Conservation (phyloP, 1,140 invertebrate genomes). For the Propsilocerus akamusi region DNA sequence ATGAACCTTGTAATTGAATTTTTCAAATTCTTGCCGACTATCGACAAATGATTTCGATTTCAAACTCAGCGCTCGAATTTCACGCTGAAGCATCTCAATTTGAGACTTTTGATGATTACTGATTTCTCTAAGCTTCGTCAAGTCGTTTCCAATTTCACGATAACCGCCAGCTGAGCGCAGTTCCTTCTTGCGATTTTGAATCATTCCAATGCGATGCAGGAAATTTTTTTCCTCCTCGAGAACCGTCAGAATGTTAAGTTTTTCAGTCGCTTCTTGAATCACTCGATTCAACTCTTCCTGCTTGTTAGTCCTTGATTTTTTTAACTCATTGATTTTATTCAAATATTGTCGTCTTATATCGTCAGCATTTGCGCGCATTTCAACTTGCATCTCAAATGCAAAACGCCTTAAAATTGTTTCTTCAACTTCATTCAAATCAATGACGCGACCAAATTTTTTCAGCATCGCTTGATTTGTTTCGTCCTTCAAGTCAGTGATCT, state of each 20-base stretch:
- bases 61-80: slow-evolving; percentile 18
- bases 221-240: slow-evolving; percentile 33
- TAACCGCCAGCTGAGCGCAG: slow-evolving; percentile 13
- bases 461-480: slow-evolving; percentile 30
- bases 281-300: slow-evolving; percentile 24
- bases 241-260: slow-evolving; percentile 31
- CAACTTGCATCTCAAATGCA: slow-evolving; percentile 30
- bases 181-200: slow-evolving; percentile 21
- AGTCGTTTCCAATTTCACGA: slow-evolving; percentile 19
- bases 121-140: slow-evolving; percentile 20
- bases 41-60: slow-evolving; percentile 18
- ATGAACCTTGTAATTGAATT: background rate
- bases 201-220: slow-evolving; percentile 23
- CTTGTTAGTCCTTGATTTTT: slow-evolving; percentile 16
- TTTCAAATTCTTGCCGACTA: slow-evolving; percentile 5
- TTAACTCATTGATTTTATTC: slow-evolving; percentile 19
- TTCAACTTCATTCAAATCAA: slow-evolving; percentile 33
- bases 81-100: slow-evolving; percentile 22
- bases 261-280: slow-evolving; percentile 32
- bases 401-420: slow-evolving; percentile 32
- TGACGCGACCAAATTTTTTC: slow-evolving; percentile 32
- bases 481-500: slow-evolving; percentile 27
- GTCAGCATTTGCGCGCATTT: slow-evolving; percentile 27
- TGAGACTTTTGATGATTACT: slow-evolving; percentile 19
- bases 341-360: slow-evolving; percentile 25